Base-by-base conservation (phyloP, 2,888 invertebrate species). In the Coleophora deauratella region DNA sequence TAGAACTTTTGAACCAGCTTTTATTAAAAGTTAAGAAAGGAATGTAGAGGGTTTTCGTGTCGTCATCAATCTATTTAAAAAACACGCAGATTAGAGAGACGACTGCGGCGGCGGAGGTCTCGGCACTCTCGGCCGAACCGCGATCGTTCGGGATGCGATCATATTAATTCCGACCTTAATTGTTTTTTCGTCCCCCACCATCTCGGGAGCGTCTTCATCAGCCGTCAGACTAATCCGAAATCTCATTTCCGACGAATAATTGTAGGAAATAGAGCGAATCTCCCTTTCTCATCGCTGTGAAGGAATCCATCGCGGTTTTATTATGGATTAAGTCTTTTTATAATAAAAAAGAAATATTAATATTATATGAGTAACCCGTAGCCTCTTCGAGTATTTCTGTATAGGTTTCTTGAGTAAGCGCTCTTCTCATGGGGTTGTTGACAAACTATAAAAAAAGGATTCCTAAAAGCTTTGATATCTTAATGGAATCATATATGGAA, bases 171-270 rank as follows among this genome's bases (percentile, higher is more conserved):
- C 55, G 51, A 47, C 56, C 58, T 65, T 66, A 72, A 72, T 73
- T 71, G 65, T 72, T 73, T 71, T 72, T 70, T 66, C 65, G 61
- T 59, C 55, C 51, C 50, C 52, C 62, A 60, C 63, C 59, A 56
- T 63, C 64, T 70, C 58, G 50, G 43, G 53, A n/a, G 55, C 60
- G 55, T 66, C 68, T 71, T 71, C 66, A 69, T 69, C 71, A 68
- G 57, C 51, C 58, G 53, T 50, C 62, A 50, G 60, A 63, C 61
- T 76, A 76, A 77, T 76, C 75, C 72, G 54, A 72, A 73, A 72
- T 73, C 75, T 75, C 74, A 77, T 78, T 77, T 76, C 77, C 75
- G 67, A 61, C 50, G 62, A 69, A 72, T 74, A 71, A 75, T 71
- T 74, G 67, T 68, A 65, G 64, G 62, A 71, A 66, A 72, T 66